These are phyloP conservation scores for Pterocles gutturalis DNA, from an alignment of 2,113 vertebrate species.

Conservation along the genomic window DNA sequence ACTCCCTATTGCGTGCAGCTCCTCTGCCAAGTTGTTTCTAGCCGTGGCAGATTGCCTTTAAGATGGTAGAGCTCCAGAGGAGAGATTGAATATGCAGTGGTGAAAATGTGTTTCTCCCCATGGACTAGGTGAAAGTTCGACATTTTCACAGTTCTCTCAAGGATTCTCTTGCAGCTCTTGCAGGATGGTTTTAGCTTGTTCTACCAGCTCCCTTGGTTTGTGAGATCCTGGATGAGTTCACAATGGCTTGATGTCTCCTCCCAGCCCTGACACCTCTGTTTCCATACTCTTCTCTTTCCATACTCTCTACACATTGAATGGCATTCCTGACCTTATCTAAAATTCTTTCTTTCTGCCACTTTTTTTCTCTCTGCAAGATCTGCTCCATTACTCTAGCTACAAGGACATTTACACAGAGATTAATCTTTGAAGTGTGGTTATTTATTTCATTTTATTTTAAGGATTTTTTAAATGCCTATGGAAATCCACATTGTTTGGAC, in stretches of 20 bases:
- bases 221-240: background rate
- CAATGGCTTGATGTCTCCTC: background rate
- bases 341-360: background rate
- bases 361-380: background rate
- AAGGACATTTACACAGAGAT: background rate
- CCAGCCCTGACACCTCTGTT: background rate
- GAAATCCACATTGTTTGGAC: background rate
- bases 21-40: background rate
- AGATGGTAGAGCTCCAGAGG: background rate
- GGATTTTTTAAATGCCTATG: rapidly evolving
- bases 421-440: background rate
- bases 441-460: background rate
- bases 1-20: background rate
- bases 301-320: rapidly evolving
- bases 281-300: background rate
- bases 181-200: background rate
- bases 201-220: rapidly evolving
- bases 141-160: background rate
- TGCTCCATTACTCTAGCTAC: background rate
- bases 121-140: background rate
- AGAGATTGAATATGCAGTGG: rapidly evolving
- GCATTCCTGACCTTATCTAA: background rate
- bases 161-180: background rate
- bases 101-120: background rate
- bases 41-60: background rate